phyloP scores from a whole-genome alignment of 2,797 vertebrate species.

The Eulemur coronatus region DNA sequence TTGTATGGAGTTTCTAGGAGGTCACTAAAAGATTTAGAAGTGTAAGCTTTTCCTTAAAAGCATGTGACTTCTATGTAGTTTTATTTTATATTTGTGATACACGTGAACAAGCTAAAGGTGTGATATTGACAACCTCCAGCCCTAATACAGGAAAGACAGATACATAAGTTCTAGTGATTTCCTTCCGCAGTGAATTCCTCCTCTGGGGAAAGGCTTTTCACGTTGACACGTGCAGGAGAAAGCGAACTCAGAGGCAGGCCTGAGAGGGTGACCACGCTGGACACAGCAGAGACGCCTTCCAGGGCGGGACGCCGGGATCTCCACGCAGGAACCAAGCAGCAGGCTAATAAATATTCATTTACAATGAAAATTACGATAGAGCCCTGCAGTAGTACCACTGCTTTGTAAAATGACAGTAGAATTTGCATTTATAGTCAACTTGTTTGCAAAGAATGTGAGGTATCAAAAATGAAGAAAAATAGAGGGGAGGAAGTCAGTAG shows the following conservation, averaged over 20 bases:
- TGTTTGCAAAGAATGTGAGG: background rate
- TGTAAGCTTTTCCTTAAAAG: background rate
- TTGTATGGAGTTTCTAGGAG: background rate
- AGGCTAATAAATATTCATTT: background rate
- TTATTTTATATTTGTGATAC: background rate
- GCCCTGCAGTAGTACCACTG: background rate
- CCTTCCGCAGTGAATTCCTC: background rate
- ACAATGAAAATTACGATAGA: background rate
- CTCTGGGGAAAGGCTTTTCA: background rate
- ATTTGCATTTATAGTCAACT: background rate
- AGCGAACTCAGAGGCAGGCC: background rate
- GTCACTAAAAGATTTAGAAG: background rate
- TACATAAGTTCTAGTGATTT: background rate
- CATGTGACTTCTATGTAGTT: background rate
- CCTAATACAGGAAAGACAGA: background rate
- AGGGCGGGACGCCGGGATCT: fast-evolving
- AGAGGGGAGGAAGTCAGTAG: background rate
- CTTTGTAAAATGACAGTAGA: background rate
- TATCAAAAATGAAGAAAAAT: background rate
- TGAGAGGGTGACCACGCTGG: fast-evolving
- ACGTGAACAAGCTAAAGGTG: background rate
- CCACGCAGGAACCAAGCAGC: fast-evolving
- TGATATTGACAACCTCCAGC: background rate
- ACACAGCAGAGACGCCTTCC: fast-evolving
- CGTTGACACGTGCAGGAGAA: background rate